Conservation (phyloP, 2,113 vertebrate species). For the Misgurnus mizolepis region DNA sequence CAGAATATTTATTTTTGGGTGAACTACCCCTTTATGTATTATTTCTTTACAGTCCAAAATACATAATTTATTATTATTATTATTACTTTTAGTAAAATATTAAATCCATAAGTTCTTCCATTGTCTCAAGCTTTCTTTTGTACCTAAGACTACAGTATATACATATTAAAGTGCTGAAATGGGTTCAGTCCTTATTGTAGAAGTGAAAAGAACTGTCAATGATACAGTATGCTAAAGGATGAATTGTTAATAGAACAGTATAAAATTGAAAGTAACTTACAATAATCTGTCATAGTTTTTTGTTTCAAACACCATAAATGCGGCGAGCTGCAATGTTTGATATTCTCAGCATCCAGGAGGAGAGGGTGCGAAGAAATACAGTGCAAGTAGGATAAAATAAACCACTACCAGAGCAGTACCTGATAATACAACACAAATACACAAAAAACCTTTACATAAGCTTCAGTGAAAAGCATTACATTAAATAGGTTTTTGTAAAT, state of each 20-base stretch:
- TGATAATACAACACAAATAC: constrained; percentile 41
- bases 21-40: not conserved
- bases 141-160: not conserved
- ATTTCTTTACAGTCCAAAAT: constrained; percentile 1
- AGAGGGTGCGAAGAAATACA: constrained; percentile 81
- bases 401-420: constrained; percentile 80
- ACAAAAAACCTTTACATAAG: not conserved
- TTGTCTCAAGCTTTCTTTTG: not conserved
- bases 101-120: not conserved
- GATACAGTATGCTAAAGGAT: not conserved
- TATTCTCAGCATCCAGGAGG: constrained; percentile 74
- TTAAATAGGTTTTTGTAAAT: not conserved
- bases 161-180: not conserved
- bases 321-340: not conserved
- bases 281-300: not conserved
- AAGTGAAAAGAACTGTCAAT: not conserved
- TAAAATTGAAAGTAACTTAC: not conserved
- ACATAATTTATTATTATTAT: not conserved
- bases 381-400: constrained; percentile 79
- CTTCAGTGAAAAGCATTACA: not conserved
- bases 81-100: constrained; percentile 28
- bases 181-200: not conserved
- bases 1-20: no score
- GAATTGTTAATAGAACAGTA: not conserved
- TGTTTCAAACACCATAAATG: not conserved